Base-by-base conservation (phyloP, 2,888 invertebrate species). In the Ectobius pallidus region DNA sequence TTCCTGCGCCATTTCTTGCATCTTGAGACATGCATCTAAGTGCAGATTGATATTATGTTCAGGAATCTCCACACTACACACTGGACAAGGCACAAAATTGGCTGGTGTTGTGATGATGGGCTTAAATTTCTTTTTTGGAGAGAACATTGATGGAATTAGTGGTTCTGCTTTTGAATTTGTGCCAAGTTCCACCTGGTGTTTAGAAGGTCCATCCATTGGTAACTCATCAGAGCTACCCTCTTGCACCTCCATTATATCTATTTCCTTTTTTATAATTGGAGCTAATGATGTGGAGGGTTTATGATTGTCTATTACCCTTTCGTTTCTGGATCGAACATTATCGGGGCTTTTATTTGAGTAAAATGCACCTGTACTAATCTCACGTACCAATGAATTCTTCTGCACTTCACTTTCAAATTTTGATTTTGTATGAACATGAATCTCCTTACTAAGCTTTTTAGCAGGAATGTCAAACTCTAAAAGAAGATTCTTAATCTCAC, bases 11-110 rank as follows among this genome's bases (percentile, higher is more conserved):
- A n/a, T 62, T 71, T 77, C 77, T 55, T 80, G 79, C 32, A 82
- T 78, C 46, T 81, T 80, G 30, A 86, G 80, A 78, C 86, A 87
- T 69, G 81, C 81, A 78, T 87, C 86, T 32, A 86, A 80, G 78
- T 87, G 87, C 18, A 78, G 78, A 75, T 87, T 86, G 27, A 87
- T 83, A 75, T 83, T 80, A 9, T 77, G 75, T 70, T 81, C 79
- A n/a, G 82, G 79, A 55, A 87, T 79, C 7, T 79, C 79, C 3
- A 84, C 84, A 67, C 78, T 79, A 75, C 86, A 87, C 0, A 86
- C 84, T 18, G 86, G 86, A 78, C 87, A 87, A 1, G 79, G 75
- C 1, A 85, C 84, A 74, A 76, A 75, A 30, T 46, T 67, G 3
- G 14, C 32, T 3, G 18, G 22, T n/a, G n/a, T n/a, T 39, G 16